Evolutionary conservation across 2,113 vertebrate genomes (phyloP).

Genomic region (Antechinus stuartii): DNA sequence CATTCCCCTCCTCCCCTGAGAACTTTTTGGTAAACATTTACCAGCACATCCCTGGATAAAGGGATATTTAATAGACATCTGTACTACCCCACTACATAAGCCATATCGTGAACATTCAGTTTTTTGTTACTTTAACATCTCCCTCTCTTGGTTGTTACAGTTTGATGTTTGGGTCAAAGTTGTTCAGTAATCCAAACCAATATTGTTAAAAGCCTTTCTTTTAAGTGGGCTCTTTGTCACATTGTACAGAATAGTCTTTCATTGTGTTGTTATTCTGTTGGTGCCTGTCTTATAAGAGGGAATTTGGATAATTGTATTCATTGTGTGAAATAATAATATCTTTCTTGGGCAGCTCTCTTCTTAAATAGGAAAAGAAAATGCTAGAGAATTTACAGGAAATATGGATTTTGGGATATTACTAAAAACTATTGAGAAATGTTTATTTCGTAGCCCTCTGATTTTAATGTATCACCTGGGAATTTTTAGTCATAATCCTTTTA

Average conservation of each 20-base stretch:
- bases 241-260: constrained; percentile 33
- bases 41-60: too few species aligned
- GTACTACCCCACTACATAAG: too few species aligned
- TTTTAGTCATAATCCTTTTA: neutral
- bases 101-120: too few species aligned
- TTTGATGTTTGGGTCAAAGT: constrained; percentile 28
- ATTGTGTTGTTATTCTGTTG: constrained; percentile 23
- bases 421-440: too few species aligned
- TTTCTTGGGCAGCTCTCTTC: constrained; percentile 36
- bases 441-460: constrained; percentile 6
- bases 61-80: too few species aligned
- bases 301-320: constrained; percentile 40
- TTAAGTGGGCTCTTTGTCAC: neutral
- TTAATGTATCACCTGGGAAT: neutral
- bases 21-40: too few species aligned
- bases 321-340: neutral
- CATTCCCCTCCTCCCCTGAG: too few species aligned
- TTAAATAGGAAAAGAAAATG: neutral
- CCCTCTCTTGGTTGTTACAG: neutral
- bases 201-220: constrained; percentile 44
- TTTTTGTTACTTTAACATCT: too few species aligned
- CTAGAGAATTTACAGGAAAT: constrained; percentile 43
- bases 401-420: constrained; percentile 19
- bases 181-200: constrained; percentile 19
- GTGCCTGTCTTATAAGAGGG: neutral